Base-by-base conservation (phyloP, 2,113 vertebrate species). In the Andinoacara biseriatus region DNA sequence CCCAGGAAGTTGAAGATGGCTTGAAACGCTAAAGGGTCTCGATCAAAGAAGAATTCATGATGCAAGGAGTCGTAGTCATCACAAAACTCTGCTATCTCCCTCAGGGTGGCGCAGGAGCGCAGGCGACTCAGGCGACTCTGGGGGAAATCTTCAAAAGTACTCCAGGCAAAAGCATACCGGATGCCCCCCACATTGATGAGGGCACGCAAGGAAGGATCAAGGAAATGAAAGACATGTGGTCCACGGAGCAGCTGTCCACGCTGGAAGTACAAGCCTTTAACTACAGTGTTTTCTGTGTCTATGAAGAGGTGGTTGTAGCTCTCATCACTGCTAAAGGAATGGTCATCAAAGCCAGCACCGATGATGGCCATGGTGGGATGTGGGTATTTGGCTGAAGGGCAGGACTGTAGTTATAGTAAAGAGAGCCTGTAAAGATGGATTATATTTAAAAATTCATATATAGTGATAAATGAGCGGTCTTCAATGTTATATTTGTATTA, bases 191-290 rank as follows among this genome's bases (percentile, higher is more conserved):
- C 67, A n/a, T 72, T 72, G 18, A 72, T 72, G 46, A 72, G 3
- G 46, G 67, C 67, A 46, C 3, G 18, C 67, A 54, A n/a, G 2
- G 46, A 72, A 49, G 67, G 46, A 72, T 72, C 67, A 17, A 72
- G 43, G 10, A 72, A 54, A 46, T 18, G 24, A 54, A 18, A n/a
- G 6, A 46, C 46, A 31, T 54, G 26, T 31, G 46, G 26, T 3
- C 26, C 67, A 72, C 1, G 46, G 46, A 72, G 67, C 46, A 72
- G 26, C 18, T 54, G 67, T 5, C 2, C 67, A 54, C 26, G 67
- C 46, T 72, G 46, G 6, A n/a, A 98, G 79, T 96, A 96, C 11
- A 95, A 92, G 29, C 97, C 97, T 92, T 98, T 98, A 91, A 92
- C 78, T 3, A 95, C 43, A 18, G 92, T 90, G 0, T 54, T 54